A percentile compares a stretch with the other conserved stretches of the same genome.
phyloP scores from a whole-genome alignment of 2,888 invertebrate species.

The Lymantria monacha region DNA sequence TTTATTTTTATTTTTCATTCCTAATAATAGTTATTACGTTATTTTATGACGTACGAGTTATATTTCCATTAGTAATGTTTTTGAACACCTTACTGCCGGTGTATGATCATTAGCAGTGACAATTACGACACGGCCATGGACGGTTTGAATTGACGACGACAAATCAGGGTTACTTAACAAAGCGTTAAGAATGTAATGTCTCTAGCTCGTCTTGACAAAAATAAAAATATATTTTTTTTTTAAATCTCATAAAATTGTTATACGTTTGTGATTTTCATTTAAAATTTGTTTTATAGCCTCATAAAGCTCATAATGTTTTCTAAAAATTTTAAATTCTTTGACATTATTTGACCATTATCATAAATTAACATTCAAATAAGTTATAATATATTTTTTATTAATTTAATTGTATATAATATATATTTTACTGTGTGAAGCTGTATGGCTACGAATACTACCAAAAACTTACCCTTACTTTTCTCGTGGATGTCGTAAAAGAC shows the following conservation, averaged over 20 bases:
- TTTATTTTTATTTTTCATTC: no score
- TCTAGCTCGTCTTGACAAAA: conserved; percentile 5
- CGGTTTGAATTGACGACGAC: conserved; percentile 11
- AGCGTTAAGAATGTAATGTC: conserved; percentile 3
- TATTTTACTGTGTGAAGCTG: no score
- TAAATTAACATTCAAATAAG: no score
- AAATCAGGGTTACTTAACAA: conserved; percentile 15
- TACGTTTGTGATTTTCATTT: background rate
- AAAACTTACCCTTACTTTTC: no score
- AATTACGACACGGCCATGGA: conserved; percentile 15
- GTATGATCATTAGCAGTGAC: conserved; percentile 10
- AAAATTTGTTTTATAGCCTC: no score
- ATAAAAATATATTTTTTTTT: background rate
- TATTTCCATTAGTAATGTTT: conserved; percentile 8
- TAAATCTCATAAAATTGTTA: background rate
- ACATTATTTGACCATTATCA: background rate
- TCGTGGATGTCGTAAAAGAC: no score
- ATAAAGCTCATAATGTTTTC: background rate
- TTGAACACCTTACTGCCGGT: conserved; percentile 9
- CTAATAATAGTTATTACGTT: no score
- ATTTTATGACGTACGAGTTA: conserved; percentile 3
- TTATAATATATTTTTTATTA: no score
- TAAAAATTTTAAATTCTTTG: background rate
- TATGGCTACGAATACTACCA: no score
- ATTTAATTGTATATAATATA: no score